Percentiles rank a stretch among this genome's conserved stretches.
phyloP scores from a whole-genome alignment of 1,140 invertebrate species.

The Atta colombica region DNA sequence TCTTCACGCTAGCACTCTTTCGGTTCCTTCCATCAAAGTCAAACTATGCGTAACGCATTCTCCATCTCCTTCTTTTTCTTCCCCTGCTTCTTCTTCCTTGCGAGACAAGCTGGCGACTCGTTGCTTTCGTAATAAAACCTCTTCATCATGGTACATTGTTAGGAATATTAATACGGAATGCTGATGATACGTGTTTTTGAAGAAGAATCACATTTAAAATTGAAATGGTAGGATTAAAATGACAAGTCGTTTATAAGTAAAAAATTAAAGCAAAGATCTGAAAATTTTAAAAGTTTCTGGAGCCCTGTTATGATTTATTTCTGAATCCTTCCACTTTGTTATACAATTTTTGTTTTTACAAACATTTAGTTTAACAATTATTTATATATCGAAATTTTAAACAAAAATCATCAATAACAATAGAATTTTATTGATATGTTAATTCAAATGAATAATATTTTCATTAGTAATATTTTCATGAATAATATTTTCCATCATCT shows the following conservation, averaged over 20 bases:
- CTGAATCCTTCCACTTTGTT: background rate
- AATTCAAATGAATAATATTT: background rate
- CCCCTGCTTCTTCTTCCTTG: conserved; percentile 56
- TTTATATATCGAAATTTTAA: background rate
- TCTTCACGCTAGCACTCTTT: conserved; percentile 25
- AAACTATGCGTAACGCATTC: conserved; percentile 73
- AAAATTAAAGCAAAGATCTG: background rate
- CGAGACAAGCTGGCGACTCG: conserved; percentile 77
- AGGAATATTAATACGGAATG: conserved; percentile 25
- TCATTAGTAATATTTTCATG: background rate
- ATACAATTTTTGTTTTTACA: background rate
- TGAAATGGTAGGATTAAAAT: background rate
- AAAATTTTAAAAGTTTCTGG: background rate
- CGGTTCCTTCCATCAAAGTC: conserved; percentile 73
- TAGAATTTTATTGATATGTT: background rate
- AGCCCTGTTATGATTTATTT: background rate
- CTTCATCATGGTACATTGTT: background rate
- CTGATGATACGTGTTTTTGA: conserved; percentile 21
- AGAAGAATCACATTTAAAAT: conserved; percentile 20
- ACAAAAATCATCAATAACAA: background rate
- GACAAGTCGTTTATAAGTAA: background rate
- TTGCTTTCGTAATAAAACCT: conserved; percentile 71
- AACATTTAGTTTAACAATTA: background rate
- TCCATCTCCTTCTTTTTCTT: conserved; percentile 67
- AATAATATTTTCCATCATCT: background rate